Conservation (phyloP, 2,113 vertebrate genomes). For the human region DNA sequence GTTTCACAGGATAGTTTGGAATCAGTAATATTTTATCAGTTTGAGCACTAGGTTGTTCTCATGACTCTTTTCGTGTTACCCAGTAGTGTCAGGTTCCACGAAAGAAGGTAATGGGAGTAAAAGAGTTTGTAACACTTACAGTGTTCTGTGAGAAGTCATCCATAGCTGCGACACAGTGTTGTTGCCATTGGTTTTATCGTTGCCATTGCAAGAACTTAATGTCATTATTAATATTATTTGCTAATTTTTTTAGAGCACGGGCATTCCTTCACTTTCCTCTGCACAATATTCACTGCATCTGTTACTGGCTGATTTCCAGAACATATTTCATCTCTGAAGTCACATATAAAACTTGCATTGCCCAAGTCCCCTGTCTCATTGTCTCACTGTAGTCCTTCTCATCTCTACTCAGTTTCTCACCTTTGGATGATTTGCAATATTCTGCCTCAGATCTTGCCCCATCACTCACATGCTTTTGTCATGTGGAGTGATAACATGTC, state of each 20-base stretch:
- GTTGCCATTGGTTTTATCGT: not conserved
- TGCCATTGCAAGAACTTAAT: too few species aligned
- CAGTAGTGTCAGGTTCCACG: not conserved
- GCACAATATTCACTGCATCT: not conserved
- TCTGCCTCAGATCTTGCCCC: not conserved
- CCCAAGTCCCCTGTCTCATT: not conserved
- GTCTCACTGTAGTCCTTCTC: not conserved
- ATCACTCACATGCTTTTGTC: not conserved
- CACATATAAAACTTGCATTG: not conserved
- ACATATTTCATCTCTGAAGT: not conserved
- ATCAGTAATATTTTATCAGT: not conserved
- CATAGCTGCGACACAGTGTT: not conserved
- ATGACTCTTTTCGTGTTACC: fast-evolving
- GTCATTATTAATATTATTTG: not conserved
- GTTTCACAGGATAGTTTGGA: not conserved
- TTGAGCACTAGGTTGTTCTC: not conserved
- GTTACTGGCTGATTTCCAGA: not conserved
- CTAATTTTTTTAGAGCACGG: not conserved
- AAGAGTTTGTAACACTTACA: not conserved
- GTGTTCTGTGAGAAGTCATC: not conserved
- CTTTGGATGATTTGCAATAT: not conserved
- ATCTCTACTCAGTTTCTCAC: not conserved
- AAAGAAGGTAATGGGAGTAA: not conserved
- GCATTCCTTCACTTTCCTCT: not conserved
- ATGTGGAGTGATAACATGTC: not conserved